phyloP scores from a whole-genome alignment of 2,888 invertebrate genomes.

The Plebejus anna region DNA sequence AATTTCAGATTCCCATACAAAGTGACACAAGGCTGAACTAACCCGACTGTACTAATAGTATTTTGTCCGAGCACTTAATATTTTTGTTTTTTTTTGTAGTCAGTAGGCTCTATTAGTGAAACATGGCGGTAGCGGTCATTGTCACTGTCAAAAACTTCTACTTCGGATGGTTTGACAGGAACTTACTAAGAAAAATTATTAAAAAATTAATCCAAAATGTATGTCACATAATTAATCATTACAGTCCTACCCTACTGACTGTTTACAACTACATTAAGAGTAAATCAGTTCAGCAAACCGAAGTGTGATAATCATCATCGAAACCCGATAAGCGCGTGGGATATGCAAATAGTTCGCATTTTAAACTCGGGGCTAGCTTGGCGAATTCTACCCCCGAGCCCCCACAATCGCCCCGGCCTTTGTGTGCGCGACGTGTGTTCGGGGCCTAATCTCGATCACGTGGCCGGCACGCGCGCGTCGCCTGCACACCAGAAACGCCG shows the following conservation, averaged over 20 bases:
- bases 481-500: conserved; percentile 69
- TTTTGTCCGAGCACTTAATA: no score
- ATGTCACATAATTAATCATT: neutral
- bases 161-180: no score
- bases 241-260: neutral
- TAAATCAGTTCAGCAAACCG: conserved; percentile 6
- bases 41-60: no score
- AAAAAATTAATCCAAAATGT: neutral
- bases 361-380: conserved; percentile 76
- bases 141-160: no score
- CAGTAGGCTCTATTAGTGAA: no score
- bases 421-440: conserved; percentile 73
- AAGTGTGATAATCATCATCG: conserved; percentile 37
- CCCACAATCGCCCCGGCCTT: conserved; percentile 67
- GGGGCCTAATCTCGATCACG: conserved; percentile 73
- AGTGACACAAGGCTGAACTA: no score
- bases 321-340: conserved; percentile 56
- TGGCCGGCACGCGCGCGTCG: conserved; percentile 65
- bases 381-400: conserved; percentile 69
- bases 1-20: no score
- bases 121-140: no score
- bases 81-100: neutral
- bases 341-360: conserved; percentile 77
- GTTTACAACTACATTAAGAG: neutral
- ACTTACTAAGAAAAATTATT: neutral